Base-by-base conservation (phyloP, 1,140 invertebrate species). In the Grapholita molesta region DNA sequence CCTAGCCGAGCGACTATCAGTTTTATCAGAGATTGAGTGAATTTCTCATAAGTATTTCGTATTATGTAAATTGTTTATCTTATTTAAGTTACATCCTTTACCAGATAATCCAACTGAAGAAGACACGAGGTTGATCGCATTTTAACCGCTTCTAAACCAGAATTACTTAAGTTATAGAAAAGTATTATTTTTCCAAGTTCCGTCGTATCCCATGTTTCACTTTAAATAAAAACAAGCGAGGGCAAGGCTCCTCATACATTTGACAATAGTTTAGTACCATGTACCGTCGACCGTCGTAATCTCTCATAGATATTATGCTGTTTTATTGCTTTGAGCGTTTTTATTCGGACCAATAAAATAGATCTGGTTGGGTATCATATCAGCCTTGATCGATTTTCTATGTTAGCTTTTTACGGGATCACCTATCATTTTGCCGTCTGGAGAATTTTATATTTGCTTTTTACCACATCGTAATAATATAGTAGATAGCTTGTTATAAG, bases 41-140 rank as follows among this genome's bases (percentile, higher is more conserved):
- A 80, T 70, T 76, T 61, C 70, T 71, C 70, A 48, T 65, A 67
- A 24, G 57, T 68, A 74, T 79, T 79, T 79, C 71, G 71, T n/a
- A n/a, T n/a, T n/a, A n/a, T n/a, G 55, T 61, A 61, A 30, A 75
- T 72, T 75, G 76, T 78, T 77, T 78, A 79, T 80, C 76, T 78
- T 35, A 57, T 73, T 76, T 73, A 65, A 73, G 61, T 69, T 75
- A 66, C 73, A 72, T 77, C 77, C 70, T 78, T 79, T 73, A n/a
- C 15, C 18, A 67, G 66, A 67, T 42, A 67, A 67, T 33, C 66
- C 70, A 66, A 8, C 33, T 32, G 52, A 64, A 30, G 25, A 25
- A 53, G 33, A 48, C 25, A 35, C 30, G 6, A 12, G 23, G 4
- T 12, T 42, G 21, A 23, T 35, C 52, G 23, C 42, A 3, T 12